Evolutionary conservation across 2,113 vertebrate genomes (phyloP), one percentile per base, ranked within the genome.

Genomic region (Lamprologus lemairii): DNA sequence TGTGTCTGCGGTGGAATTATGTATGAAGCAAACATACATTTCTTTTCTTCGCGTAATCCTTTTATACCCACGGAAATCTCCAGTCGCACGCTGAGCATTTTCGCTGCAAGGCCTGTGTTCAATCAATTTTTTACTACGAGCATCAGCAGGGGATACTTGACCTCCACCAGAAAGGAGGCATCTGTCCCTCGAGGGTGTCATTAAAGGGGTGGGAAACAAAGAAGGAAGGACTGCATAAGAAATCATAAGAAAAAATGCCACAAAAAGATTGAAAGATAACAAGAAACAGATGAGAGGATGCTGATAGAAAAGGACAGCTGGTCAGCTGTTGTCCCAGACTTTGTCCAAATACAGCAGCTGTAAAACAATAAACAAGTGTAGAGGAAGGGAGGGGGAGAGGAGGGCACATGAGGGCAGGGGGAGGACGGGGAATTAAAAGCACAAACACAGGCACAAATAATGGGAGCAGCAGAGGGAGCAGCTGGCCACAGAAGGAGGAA

Each of bases 351-450:
- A 63, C 86, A 90, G 84, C 83, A 31, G 86, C 90, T 82, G 82
- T 92, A 92, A 93, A 93, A 83, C 87, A 80, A 93, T 86, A 94
- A 63, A 90, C 42, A 53, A 55, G 79, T 49, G 86, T 65, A 21
- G 83, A 83, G 54, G 28, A 83, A 47, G 37, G 35, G 6, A 31
- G 23, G 55, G 19, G 9, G n/a, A 28, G 19, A 35, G 78, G 58
- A 40, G 37, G 80, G 71, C 71, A 75, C 71, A 31, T 4, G 16
- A 78, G 42, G 71, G 3, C 83, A 81, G n/a, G 81, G 10, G 68
- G 71, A 75, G 71, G 71, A 78, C 42, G 10, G 42, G 71, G 71
- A 78, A 78, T 31, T 19, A 78, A 31, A 75, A 19, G 23, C 42
- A 49, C 16, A 12, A 78, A 78, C 45, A 75, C 23, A 19, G 16